phyloP scores from a whole-genome alignment of 2,888 invertebrate genomes.

The Lepidochitona cinerea region DNA sequence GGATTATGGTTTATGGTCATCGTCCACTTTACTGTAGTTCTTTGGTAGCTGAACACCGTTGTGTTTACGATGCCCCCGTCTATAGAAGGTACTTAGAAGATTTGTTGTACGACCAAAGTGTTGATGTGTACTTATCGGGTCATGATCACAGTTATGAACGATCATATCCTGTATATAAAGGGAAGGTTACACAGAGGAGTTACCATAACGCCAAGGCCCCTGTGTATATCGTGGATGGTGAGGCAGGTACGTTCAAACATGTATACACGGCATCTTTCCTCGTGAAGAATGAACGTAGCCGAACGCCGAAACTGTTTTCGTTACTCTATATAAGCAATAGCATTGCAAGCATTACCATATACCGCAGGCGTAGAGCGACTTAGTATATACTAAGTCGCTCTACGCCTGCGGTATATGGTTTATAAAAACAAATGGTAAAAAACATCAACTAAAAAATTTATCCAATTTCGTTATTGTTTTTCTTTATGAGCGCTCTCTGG shows the following conservation, averaged over 20 bases:
- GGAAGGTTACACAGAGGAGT: constrained; percentile 14
- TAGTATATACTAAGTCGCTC: too few species aligned
- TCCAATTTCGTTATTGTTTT: too few species aligned
- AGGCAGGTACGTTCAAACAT: not conserved
- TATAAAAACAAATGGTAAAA: too few species aligned
- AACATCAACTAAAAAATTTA: too few species aligned
- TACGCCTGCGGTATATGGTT: too few species aligned
- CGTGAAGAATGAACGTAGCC: too few species aligned
- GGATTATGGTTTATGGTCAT: constrained; percentile 36
- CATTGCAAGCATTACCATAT: too few species aligned
- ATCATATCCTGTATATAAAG: constrained; percentile 28
- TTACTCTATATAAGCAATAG: too few species aligned
- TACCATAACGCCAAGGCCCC: constrained; percentile 31
- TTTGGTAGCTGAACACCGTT: constrained; percentile 14
- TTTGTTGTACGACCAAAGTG: constrained; percentile 28
- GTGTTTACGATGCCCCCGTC: constrained; percentile 17
- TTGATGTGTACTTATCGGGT: constrained; percentile 31
- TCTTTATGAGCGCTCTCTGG: too few species aligned
- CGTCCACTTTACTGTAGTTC: constrained; percentile 35
- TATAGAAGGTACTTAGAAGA: constrained; percentile 28
- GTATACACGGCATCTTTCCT: not conserved
- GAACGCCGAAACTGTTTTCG: too few species aligned
- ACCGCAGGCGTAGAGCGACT: too few species aligned
- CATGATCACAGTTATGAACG: constrained; percentile 39
- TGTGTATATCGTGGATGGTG: constrained; percentile 36